phyloP scores from a whole-genome alignment of 2,113 vertebrate genomes.

The Toxotes chatareus region DNA sequence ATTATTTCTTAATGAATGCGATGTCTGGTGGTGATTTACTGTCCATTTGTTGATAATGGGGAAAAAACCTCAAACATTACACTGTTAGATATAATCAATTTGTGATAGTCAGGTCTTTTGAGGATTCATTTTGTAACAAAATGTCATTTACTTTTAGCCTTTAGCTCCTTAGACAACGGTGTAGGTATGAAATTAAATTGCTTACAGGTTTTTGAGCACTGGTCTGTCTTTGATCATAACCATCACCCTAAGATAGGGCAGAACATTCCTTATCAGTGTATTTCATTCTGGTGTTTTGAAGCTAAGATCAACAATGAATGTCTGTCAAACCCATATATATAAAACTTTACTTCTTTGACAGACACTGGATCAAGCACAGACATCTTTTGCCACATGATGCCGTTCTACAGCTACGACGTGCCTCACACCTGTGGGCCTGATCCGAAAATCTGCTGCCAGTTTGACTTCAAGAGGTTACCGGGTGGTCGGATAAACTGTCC shows the following conservation, averaged over 20 bases:
- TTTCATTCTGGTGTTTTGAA: not conserved
- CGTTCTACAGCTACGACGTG: conserved; percentile 98
- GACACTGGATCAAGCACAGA: conserved; percentile 90
- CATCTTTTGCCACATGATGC: conserved; percentile 99
- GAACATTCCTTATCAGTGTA: not conserved
- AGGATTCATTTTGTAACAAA: conserved; percentile 15
- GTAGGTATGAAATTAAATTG: not conserved
- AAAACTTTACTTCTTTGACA: conserved; percentile 62
- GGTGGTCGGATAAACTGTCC: conserved; percentile 97
- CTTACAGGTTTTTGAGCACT: not conserved
- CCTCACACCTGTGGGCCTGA: conserved; percentile 98
- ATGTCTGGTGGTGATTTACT: conserved; percentile 29
- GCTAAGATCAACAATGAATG: not conserved
- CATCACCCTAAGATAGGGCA: not conserved
- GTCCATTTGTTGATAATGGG: conserved; percentile 18
- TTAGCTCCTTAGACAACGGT: not conserved
- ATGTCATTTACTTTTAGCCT: not conserved
- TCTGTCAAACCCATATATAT: not conserved
- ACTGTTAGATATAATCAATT: conserved; percentile 20
- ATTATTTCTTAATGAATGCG: conserved; percentile 41
- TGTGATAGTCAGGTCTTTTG: not conserved
- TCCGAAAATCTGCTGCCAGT: conserved; percentile 98
- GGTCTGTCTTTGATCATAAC: not conserved
- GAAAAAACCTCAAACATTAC: conserved; percentile 14
- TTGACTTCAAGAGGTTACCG: conserved; percentile 96